Evolutionary conservation across 2,797 vertebrate genomes (phyloP), one percentile per base, ranked within the genome.

Genomic region (Hemibagrus guttatus): DNA sequence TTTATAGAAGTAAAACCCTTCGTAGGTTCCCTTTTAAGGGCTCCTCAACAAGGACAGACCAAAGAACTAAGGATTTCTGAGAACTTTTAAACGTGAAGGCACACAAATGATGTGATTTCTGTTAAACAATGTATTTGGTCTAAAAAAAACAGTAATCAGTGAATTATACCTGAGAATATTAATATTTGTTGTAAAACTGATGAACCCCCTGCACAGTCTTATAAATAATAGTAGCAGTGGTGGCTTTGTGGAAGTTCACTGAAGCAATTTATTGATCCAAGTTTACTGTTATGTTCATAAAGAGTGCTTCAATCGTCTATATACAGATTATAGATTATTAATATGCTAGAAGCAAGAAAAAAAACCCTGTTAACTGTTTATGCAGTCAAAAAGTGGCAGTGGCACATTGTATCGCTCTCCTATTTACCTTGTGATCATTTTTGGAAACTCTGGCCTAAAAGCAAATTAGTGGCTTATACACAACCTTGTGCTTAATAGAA

Each of bases 101-200:
- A 56, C 63, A 64, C 52, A 88, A 82, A 86, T 81, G 72, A 84
- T 88, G 76, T 81, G 76, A 76, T 86, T 81, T 59, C 75, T 76
- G 74, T 86, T 26, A 31, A 79, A 74, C 87, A 61, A 85, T 61
- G 35, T 82, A 54, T 46, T 58, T 66, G 23, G 63, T 81, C 16
- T 35, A 78, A 35, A 78, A 35, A 16, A 68, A 21, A 21, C 5
- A 28, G 74, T 54, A 31, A 4, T 49, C 23, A 74, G 26, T 76
- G 0, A 75, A 28, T 28, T 59, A 42, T 61, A 61, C 6, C 39
- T 80, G 19, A 61, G 35, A 61, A 81, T 26, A 11, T 21, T 56
- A 31, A 56, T 56, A 13, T 74, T 35, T 39, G 76, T 14, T 80
- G 56, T 61, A 42, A 26, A 80, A 61, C 23, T 42, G 35, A n/a